Percentiles rank a stretch among this genome's conserved stretches.
Conservation (phyloP, 2,113 vertebrate genomes). For the Vimba vimba region DNA sequence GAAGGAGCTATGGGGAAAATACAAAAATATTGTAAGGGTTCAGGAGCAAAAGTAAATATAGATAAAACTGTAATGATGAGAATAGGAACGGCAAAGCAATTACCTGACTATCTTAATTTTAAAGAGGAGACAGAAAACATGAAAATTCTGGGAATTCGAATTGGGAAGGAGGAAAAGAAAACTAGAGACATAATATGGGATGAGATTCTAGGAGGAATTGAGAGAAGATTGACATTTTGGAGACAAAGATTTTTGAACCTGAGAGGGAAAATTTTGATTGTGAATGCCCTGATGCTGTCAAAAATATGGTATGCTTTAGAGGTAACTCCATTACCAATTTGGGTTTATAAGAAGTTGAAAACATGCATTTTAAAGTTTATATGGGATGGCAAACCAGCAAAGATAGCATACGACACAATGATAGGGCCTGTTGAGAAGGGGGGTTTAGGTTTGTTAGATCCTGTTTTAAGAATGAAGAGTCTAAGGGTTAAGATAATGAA, state of each 20-base stretch:
- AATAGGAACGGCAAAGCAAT: neutral
- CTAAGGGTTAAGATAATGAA: neutral
- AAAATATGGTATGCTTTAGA: slow-evolving; percentile 5
- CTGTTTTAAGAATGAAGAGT: neutral
- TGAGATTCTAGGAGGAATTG: neutral
- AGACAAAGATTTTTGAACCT: neutral
- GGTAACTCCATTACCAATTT: neutral
- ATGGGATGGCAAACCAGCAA: neutral
- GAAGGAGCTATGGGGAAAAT: neutral
- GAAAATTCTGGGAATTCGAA: neutral
- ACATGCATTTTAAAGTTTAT: neutral
- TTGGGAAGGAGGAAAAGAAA: slow-evolving; percentile 19
- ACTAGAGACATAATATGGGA: neutral
- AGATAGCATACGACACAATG: neutral
- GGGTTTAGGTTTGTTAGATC: neutral
- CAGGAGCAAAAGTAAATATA: neutral
- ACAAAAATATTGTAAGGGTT: slow-evolving; percentile 15
- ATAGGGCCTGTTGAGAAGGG: neutral
- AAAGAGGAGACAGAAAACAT: neutral
- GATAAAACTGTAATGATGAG: neutral
- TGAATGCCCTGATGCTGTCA: neutral
- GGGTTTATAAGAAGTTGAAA: neutral
- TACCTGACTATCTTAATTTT: neutral
- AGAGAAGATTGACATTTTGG: neutral
- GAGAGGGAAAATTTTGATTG: slow-evolving; percentile 3